phyloP scores from a whole-genome alignment of 2,113 vertebrate species.

The Fulmarus glacialis region DNA sequence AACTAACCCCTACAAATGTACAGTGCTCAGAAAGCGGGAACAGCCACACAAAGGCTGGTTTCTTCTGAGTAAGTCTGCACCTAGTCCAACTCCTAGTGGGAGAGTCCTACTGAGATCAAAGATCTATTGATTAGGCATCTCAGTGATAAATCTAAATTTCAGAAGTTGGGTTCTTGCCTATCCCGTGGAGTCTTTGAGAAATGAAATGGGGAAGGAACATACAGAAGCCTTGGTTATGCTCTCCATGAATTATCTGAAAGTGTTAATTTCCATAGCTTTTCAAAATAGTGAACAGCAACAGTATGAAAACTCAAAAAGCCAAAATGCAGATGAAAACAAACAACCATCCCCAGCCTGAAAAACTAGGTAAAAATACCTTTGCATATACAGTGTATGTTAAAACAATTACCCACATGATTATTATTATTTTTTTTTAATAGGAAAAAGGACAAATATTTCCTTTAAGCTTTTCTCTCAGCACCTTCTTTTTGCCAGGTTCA shows the following conservation, averaged over 20 bases:
- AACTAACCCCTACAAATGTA: neutral
- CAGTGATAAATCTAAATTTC: conserved; percentile 25
- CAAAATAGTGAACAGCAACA: neutral
- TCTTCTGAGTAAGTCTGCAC: conserved; percentile 20
- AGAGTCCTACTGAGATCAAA: conserved; percentile 21
- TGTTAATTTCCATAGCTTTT: neutral
- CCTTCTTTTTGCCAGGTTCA: neutral
- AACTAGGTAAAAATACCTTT: neutral
- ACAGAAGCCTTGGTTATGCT: neutral
- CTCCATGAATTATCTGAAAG: neutral
- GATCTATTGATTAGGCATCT: conserved; percentile 1
- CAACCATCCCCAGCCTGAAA: fast-evolving
- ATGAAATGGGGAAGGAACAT: neutral
- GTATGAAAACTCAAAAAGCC: neutral
- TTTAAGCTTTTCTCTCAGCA: neutral
- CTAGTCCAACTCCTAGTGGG: neutral
- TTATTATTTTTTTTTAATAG: neutral
- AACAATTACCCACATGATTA: fast-evolving
- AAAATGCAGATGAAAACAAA: neutral
- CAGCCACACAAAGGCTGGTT: neutral
- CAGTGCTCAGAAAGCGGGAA: neutral
- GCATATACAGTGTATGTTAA: neutral
- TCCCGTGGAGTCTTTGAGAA: neutral
- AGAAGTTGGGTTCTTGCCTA: neutral
- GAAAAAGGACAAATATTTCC: neutral